Percentiles rank a stretch among this genome's conserved stretches.
These are phyloP conservation scores for Drosophila recens DNA, from an alignment of 2,888 invertebrate genomes.

Conservation along the genomic window DNA sequence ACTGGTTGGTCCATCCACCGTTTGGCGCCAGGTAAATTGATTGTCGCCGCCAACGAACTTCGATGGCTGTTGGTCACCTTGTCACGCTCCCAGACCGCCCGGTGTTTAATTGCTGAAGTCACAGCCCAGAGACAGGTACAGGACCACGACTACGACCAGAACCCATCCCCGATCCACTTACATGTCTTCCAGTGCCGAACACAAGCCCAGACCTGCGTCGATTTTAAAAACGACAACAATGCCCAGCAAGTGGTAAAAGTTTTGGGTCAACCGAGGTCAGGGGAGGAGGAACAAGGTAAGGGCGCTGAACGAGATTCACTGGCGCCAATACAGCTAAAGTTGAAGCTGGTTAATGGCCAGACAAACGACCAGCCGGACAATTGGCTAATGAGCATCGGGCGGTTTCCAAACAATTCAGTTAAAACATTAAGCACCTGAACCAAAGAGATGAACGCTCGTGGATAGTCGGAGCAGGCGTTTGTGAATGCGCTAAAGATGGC, in stretches of 20 bases:
- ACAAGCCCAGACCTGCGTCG: slow-evolving; percentile 23
- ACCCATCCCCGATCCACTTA: background rate
- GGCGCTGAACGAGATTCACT: background rate
- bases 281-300: background rate
- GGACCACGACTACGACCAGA: background rate
- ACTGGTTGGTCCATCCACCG: background rate
- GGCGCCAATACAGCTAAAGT: slow-evolving; percentile 46
- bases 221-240: slow-evolving; percentile 56
- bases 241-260: slow-evolving; percentile 66
- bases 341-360: slow-evolving; percentile 68
- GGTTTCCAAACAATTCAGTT: slow-evolving; percentile 6
- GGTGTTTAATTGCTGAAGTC: slow-evolving; percentile 67
- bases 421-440: background rate
- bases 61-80: slow-evolving; percentile 73
- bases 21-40: slow-evolving; percentile 71
- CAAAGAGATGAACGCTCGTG: background rate
- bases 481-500: too few species aligned
- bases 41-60: slow-evolving; percentile 71
- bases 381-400: slow-evolving; percentile 68
- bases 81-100: slow-evolving; percentile 57
- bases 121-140: background rate
- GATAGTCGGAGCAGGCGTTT: background rate
- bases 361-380: slow-evolving; percentile 65
- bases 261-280: slow-evolving; percentile 47
- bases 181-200: background rate